Evolutionary conservation across 30 jellyfish, hydroid and myxozoan genomes (phyloP).

Genomic region (Rhopilema esculentum): DNA sequence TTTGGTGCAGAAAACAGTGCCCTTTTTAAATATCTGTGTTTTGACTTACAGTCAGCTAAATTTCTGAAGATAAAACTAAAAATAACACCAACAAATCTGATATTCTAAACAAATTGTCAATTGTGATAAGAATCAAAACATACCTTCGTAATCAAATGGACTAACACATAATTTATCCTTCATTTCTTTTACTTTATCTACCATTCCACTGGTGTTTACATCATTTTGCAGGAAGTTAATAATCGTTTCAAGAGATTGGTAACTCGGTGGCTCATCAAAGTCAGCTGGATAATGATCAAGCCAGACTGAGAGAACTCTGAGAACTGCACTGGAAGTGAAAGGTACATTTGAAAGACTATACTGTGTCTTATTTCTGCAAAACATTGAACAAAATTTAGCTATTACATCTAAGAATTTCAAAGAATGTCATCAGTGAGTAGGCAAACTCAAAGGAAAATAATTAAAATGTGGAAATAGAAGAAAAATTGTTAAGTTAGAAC

Average conservation of each 20-base stretch:
- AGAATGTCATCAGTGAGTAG: too few relatives aligned
- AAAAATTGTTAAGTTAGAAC: neutral
- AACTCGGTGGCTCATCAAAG: constrained; percentile 86
- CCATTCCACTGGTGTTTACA: constrained; percentile 1
- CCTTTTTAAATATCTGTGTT: too few relatives aligned
- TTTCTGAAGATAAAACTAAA: neutral
- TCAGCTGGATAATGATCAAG: constrained; percentile 88
- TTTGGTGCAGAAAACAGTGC: too few relatives aligned
- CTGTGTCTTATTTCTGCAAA: neutral
- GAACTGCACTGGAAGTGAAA: constrained; percentile 61
- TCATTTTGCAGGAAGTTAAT: constrained; percentile 64
- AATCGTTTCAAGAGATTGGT: constrained; percentile 63
- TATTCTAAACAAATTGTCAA: neutral
- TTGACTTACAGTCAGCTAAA: neutral
- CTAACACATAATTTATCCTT: constrained; percentile 76
- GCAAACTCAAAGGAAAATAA: too few relatives aligned
- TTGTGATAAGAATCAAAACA: too few relatives aligned
- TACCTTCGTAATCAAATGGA: constrained; percentile 87
- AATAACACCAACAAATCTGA: neutral
- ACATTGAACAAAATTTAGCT: neutral
- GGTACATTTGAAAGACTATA: neutral
- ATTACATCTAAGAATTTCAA: too few relatives aligned
- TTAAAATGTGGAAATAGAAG: neutral
- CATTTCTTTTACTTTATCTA: constrained; percentile 42
- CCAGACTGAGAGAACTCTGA: constrained; percentile 82